Conservation (phyloP, 2,888 invertebrate species). For the Aporophyla nigra region DNA sequence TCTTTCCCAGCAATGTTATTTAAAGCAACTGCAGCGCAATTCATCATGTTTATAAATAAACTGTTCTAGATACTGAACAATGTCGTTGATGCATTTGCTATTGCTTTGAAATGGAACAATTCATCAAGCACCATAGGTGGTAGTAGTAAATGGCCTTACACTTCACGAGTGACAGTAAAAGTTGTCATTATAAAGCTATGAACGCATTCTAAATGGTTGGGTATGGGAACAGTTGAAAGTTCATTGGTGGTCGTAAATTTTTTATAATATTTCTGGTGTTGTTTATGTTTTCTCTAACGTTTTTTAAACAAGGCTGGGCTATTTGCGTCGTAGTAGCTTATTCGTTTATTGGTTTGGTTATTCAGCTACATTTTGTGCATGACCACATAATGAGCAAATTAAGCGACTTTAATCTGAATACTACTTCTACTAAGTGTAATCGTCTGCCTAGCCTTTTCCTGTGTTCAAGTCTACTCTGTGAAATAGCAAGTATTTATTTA, state of each 20-base stretch:
- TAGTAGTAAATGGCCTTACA: constrained; percentile 27
- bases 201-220: constrained; percentile 60
- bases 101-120: constrained; percentile 31
- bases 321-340: neutral
- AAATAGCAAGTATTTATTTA: neutral
- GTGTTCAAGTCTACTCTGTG: no score
- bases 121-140: constrained; percentile 28
- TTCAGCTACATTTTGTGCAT: neutral
- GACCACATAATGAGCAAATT: constrained; percentile 4
- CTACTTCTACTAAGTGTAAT: neutral
- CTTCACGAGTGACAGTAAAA: constrained; percentile 67
- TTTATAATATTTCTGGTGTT: constrained; percentile 8
- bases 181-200: constrained; percentile 68
- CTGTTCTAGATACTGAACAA: constrained; percentile 51
- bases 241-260: constrained; percentile 71
- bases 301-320: neutral
- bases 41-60: constrained; percentile 60
- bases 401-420: neutral
- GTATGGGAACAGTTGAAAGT: constrained; percentile 69
- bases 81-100: constrained; percentile 29
- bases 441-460: neutral
- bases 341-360: neutral
- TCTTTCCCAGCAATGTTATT: constrained; percentile 49
- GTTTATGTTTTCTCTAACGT: constrained; percentile 4
- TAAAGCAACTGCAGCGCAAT: constrained; percentile 47